Evolutionary conservation across 2,113 vertebrate species (phyloP), one percentile per base, ranked within the genome.

Genomic region (Cercocebus atys): DNA sequence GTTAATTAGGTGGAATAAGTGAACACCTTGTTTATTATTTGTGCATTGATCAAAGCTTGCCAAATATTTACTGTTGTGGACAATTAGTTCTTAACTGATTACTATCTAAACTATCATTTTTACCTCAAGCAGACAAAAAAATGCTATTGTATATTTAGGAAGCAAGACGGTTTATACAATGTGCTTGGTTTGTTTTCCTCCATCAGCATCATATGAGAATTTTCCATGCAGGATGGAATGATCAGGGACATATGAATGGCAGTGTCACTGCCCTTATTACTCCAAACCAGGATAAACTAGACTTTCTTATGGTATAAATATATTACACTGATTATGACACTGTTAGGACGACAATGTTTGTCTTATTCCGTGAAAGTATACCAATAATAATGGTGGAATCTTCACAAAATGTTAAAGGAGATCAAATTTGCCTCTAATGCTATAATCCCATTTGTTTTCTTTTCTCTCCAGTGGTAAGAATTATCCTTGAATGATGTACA

Each of bases 1-100:
- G 7, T 45, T 72, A 85, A 73, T 50, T 47, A 85, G 52, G 45
- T 23, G 30, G 70, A 92, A 82, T 75, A 86, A 70, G 8, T 45
- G n/a, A 57, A 64, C 32, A 94, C 47, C 23, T 79, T 76, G 8
- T 72, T 82, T 86, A 86, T 73, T 87, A 96, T 70, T 30, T 75
- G 22, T 35, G 6, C 13, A 32, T 27, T 38, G 22, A 61, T 30
- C 82, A 23, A 83, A 79, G 8, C 23, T 93, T 72, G 27, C 14
- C 90, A 86, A 94, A 23, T 45, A 70, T 38, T 83, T 86, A 84
- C 32, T 91, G 16, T 13, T n/a, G 23, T 80, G 25, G 6, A 30
- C 5, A 93, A 78, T 66, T 85, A 11, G 8, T 85, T 81, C 66
- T 88, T 78, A 92, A 32, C 14, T 55, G 68, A 88, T 95, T 73